phyloP scores from a whole-genome alignment of 1,140 invertebrate species.

The Neodiprion pinetum region DNA sequence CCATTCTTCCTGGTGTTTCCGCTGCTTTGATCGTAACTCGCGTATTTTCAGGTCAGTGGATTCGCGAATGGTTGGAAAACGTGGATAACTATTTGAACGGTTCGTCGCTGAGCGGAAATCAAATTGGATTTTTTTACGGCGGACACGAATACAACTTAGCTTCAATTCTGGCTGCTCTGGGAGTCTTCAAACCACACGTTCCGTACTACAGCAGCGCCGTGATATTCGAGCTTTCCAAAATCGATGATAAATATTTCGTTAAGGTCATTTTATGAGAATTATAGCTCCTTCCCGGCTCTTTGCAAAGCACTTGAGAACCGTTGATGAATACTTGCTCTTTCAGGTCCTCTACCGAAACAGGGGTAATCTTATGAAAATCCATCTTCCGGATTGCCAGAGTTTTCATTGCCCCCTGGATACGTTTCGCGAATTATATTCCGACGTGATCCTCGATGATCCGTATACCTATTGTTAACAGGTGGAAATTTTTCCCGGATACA shows the following conservation, averaged over 20 bases:
- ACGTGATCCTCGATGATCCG: not conserved
- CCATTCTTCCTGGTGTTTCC: not conserved
- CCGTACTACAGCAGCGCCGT: constrained; percentile 10
- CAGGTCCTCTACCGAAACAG: constrained; percentile 6
- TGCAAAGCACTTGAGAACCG: not conserved
- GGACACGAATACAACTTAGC: constrained; percentile 74
- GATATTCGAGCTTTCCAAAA: constrained; percentile 13
- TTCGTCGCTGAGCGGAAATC: not conserved
- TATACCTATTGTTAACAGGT: not conserved
- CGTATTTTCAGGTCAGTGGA: not conserved
- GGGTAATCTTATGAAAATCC: not conserved
- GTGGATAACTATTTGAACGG: constrained; percentile 6
- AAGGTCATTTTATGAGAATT: constrained; percentile 4
- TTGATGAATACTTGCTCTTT: not conserved
- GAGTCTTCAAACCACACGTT: constrained; percentile 62
- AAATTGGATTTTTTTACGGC: constrained; percentile 58
- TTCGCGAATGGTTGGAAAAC: constrained; percentile 1
- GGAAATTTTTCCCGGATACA: not conserved
- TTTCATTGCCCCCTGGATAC: not conserved
- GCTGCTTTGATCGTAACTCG: not conserved
- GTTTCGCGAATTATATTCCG: constrained; percentile 8
- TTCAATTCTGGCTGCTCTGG: constrained; percentile 68
- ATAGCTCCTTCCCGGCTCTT: not conserved
- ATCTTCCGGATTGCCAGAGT: not conserved
- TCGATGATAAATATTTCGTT: not conserved